Base-by-base conservation (phyloP, 2,888 invertebrate genomes). In the Taphrorychus bicolor region DNA sequence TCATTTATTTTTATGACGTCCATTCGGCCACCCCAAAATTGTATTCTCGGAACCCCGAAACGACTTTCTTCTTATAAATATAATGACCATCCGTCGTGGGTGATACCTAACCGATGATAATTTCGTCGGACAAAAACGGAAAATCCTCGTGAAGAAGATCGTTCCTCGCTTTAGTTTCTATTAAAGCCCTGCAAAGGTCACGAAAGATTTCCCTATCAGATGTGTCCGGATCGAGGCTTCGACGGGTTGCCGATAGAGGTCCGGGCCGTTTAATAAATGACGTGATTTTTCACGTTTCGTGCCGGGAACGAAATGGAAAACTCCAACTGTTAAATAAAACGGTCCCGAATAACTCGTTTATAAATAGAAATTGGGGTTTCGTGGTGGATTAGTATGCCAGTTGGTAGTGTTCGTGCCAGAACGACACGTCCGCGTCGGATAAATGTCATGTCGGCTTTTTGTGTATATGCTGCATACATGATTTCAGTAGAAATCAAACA, bases 171-270 rank as follows among this genome's bases (percentile, higher is more conserved):
- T 32, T 32, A 32, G 7, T 32, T 32, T 32, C 32, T 32, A 32
- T 32, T 32, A 32, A 1, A 3, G 32, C 32, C 9, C 32, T 11
- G 9, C 32, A 32, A 32, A 32, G 59, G 59, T 24, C 51, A 59
- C 24, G 48, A 59, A 59, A 40, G 51, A 49, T 59, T 40, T 59
- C 51, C 23, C 51, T 59, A 51, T 51, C 59, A 51, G 32, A 59
- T 59, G 49, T 49, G 59, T 40, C 51, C 49, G 18, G 17, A 59
- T 18, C 17, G 40, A 32, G 32, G 32, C 11, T 32, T 32, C 2
- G 32, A 32, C 2, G 7, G 32, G 32, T 11, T 22, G 32, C 53
- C 23, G 60, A 60, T 60, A 60, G 51, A 21, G 53, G 53, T 60
- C 22, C 16, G 16, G 54, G 42, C 42, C 56, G 42, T 41, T 52